Evolutionary conservation across 2,797 vertebrate genomes (phyloP).

Genomic region (Glyptemys insculpta): DNA sequence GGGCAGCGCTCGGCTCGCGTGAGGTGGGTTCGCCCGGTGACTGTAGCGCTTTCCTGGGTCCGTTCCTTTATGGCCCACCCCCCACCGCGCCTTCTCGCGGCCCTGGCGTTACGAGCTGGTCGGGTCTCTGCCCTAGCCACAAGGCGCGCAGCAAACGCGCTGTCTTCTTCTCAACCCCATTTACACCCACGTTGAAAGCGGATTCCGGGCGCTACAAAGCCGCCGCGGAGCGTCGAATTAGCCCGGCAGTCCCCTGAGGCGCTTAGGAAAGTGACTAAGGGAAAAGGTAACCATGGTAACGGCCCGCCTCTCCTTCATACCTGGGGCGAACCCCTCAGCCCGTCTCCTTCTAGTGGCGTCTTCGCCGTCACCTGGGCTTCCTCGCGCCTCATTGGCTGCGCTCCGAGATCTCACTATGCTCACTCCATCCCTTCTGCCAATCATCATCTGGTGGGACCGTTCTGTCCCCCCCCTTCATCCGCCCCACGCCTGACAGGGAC

Average conservation of each 20-base stretch:
- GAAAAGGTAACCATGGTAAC: not conserved
- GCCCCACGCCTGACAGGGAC: conserved; percentile 45
- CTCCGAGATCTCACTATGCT: conserved; percentile 76
- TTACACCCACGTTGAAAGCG: too few species aligned
- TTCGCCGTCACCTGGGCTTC: not conserved
- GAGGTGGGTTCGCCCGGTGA: too few species aligned
- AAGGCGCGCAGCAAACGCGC: too few species aligned
- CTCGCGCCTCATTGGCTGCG: conserved; percentile 40
- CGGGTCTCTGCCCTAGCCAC: too few species aligned
- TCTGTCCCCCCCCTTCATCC: not conserved
- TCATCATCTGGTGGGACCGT: not conserved
- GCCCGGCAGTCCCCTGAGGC: too few species aligned
- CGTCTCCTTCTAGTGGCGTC: not conserved
- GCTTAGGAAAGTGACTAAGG: not conserved
- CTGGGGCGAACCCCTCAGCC: not conserved
- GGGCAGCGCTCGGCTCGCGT: too few species aligned
- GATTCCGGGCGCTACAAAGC: fast-evolving
- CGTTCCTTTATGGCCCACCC: too few species aligned
- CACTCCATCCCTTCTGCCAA: conserved; percentile 79
- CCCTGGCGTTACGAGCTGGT: too few species aligned
- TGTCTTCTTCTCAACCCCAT: too few species aligned
- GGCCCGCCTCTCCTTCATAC: not conserved
- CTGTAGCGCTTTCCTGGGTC: too few species aligned
- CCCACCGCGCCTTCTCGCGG: too few species aligned
- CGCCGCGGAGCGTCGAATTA: fast-evolving